These are phyloP conservation scores for Hydractinia symbiolongicarpus DNA, from an alignment of 30 jellyfish, hydroid and myxozoan species.

Conservation along the genomic window DNA sequence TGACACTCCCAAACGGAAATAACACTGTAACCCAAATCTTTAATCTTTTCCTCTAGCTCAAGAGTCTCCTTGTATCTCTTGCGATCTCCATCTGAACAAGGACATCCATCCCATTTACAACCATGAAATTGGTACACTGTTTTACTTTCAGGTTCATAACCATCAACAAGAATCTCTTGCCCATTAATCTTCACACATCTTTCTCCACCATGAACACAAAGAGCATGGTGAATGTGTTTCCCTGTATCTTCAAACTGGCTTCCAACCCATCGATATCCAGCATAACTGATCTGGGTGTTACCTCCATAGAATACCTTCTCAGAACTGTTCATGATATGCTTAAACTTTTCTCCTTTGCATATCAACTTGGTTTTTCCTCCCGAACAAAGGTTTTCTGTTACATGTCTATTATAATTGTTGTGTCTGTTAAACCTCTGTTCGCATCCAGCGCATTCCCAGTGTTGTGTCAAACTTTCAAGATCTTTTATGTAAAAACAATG, in stretches of 20 bases:
- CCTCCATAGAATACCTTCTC: slow-evolving; percentile 19
- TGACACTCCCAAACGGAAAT: slow-evolving; percentile 33
- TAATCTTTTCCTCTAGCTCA: neutral
- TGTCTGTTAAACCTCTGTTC: neutral
- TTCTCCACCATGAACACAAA: neutral
- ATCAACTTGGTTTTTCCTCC: slow-evolving; percentile 8
- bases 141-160: slow-evolving; percentile 7
- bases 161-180: slow-evolving; percentile 1
- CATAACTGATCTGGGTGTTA: slow-evolving; percentile 5
- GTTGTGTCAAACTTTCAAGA: neutral
- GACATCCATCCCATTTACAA: slow-evolving; percentile 10
- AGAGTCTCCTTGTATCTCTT: neutral
- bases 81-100: neutral
- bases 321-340: neutral
- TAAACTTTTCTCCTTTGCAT: slow-evolving; percentile 6
- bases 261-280: neutral
- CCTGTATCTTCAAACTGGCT: neutral
- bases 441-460: slow-evolving; percentile 14
- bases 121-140: slow-evolving; percentile 29
- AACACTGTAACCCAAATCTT: neutral
- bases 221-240: neutral
- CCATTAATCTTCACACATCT: neutral
- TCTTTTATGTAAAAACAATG: too few relatives aligned
- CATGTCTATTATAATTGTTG: neutral
- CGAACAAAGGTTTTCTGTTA: neutral